Evolutionary conservation across 2,113 vertebrate species (phyloP), one percentile per base, ranked within the genome.

Genomic region (Mandrillus leucophaeus): DNA sequence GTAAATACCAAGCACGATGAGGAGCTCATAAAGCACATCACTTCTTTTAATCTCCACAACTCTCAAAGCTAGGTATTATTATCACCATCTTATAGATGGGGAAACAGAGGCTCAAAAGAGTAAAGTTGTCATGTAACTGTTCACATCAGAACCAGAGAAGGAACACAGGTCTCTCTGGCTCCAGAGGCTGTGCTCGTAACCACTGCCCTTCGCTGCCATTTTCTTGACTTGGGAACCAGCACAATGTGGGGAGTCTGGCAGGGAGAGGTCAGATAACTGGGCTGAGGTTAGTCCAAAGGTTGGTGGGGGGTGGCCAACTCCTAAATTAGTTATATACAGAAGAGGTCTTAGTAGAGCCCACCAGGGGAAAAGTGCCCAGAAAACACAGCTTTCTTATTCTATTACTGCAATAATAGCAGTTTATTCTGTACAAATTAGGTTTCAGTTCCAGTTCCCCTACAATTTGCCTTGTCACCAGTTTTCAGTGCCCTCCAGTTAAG

Each of bases 361-460:
- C 3, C 4, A 0, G 68, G 50, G 32, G 32, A 76, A 84, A 80
- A 48, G 88, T 79, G 4, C 61, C 66, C 50, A 9, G 64, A n/a
- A 92, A 79, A 95, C 64, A 90, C 17, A 90, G 45, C 43, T 92
- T 64, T 93, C 88, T 93, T 57, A 50, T 9, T 84, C 80, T 40
- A 2, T 87, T 85, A 52, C 13, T 48, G 27, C 16, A 80, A 12
- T 59, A 48, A 84, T 30, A 25, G 14, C 57, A n/a, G 55, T 79
- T 83, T 43, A 38, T 73, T 86, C 64, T 32, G 27, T 79, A 32
- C 66, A 38, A 85, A 95, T 96, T n/a, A 82, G 73, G 32, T 61
- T 94, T 23, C 14, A 20, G 72, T 45, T 84, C 17, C 1, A 2
- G 25, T 43, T 66, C 38, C 66, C 84, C 64, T n/a, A 10, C 40